phyloP scores from a whole-genome alignment of 2,888 invertebrate species.

The Drosophila neotestacea region DNA sequence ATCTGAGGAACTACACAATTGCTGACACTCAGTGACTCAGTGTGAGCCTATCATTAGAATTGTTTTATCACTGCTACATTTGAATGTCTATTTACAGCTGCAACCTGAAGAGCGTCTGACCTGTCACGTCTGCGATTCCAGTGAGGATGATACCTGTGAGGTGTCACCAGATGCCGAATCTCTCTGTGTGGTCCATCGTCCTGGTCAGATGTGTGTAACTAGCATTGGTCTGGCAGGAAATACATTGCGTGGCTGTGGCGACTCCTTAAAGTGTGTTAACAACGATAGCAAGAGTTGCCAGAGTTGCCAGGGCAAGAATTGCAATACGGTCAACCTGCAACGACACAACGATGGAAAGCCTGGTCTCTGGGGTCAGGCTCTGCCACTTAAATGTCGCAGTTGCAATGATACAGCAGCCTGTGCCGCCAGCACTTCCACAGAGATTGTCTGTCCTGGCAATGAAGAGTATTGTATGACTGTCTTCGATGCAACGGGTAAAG shows the following conservation, averaged over 20 bases:
- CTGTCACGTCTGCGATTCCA: constrained; percentile 77
- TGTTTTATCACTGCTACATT: not conserved
- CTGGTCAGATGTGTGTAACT: constrained; percentile 68
- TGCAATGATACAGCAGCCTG: constrained; percentile 63
- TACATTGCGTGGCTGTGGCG: constrained; percentile 79
- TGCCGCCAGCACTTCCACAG: constrained; percentile 8
- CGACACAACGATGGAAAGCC: constrained; percentile 73
- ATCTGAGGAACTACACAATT: no score
- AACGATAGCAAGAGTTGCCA: constrained; percentile 55
- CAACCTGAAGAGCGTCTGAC: constrained; percentile 75
- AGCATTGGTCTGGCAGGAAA: constrained; percentile 54
- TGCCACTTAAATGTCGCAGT: constrained; percentile 75
- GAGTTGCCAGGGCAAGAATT: constrained; percentile 63
- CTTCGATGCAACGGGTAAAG: constrained; percentile 60
- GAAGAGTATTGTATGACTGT: constrained; percentile 80
- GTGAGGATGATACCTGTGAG: constrained; percentile 59
- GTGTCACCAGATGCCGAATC: constrained; percentile 42
- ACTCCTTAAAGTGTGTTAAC: constrained; percentile 56
- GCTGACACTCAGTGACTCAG: no score
- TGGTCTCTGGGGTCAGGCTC: constrained; percentile 76
- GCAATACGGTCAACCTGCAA: constrained; percentile 74
- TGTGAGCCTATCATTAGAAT: no score
- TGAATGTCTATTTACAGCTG: constrained; percentile 50
- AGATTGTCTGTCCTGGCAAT: constrained; percentile 21
- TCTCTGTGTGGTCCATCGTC: constrained; percentile 64